Percentiles rank a stretch among this genome's conserved stretches.
phyloP scores from a whole-genome alignment of 2,797 vertebrate species.

The Sebastes taczanowskii region DNA sequence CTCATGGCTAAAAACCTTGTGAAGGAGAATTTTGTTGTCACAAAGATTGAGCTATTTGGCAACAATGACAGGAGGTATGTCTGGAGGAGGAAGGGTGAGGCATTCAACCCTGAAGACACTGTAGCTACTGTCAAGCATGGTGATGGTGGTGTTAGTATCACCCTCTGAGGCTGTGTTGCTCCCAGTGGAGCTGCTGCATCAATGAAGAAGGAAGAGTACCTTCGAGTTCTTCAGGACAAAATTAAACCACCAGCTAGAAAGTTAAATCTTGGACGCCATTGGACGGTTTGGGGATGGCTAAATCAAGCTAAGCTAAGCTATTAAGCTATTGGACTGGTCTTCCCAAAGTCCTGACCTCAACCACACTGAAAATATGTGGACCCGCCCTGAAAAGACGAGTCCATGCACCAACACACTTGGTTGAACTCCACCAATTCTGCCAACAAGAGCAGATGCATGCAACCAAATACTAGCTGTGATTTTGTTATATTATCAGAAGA shows the following conservation, averaged over 20 bases:
- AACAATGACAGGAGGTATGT: neutral
- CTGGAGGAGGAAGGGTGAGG: neutral
- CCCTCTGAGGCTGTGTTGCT: neutral
- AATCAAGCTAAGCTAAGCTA: neutral
- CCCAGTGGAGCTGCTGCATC: neutral
- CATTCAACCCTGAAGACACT: neutral
- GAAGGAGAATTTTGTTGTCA: neutral
- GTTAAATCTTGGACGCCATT: neutral
- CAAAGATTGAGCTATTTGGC: neutral
- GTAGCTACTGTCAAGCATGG: neutral
- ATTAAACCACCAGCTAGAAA: neutral
- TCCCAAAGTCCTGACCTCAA: neutral
- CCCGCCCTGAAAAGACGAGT: neutral
- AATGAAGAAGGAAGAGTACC: neutral
- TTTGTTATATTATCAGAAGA: neutral
- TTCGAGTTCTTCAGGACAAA: neutral
- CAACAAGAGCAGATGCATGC: neutral
- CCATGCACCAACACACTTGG: neutral
- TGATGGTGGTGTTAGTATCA: neutral
- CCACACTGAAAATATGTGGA: neutral
- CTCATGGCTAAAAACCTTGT: neutral
- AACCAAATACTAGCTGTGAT: neutral
- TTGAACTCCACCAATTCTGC: neutral
- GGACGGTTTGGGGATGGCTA: neutral
- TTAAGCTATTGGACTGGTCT: neutral